Evolutionary conservation across 1,140 invertebrate species (phyloP).

Genomic region (Drosophila gunungcola): DNA sequence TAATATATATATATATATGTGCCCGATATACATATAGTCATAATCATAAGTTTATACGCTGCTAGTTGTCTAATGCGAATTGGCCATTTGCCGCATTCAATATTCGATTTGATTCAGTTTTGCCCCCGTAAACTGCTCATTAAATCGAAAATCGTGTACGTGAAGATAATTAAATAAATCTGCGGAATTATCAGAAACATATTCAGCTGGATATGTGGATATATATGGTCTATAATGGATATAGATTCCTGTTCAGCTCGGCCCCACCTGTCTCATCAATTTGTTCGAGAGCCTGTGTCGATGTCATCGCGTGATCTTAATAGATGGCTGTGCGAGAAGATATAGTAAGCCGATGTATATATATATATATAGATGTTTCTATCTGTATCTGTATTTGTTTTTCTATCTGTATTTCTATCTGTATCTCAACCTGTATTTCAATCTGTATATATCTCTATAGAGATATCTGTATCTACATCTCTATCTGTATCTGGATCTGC

Average conservation of each 20-base stretch:
- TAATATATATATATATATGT: constrained; percentile 17
- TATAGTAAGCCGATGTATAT: constrained; percentile 28
- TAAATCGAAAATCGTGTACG: constrained; percentile 49
- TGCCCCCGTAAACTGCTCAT: constrained; percentile 53
- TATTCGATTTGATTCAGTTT: constrained; percentile 47
- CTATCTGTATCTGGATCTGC: constrained; percentile 30
- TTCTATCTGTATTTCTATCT: background rate
- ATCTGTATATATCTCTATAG: background rate
- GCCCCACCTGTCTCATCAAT: constrained; percentile 51
- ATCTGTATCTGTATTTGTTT: background rate
- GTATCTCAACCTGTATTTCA: too few relatives aligned
- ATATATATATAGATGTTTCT: background rate
- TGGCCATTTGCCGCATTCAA: constrained; percentile 38
- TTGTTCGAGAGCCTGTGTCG: constrained; percentile 35
- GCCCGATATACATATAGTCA: background rate
- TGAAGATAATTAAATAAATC: constrained; percentile 44
- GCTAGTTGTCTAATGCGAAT: constrained; percentile 42
- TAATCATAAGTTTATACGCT: constrained; percentile 18
- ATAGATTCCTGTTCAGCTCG: constrained; percentile 29
- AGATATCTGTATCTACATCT: too few relatives aligned
- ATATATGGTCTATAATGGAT: background rate
- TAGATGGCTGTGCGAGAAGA: constrained; percentile 40
- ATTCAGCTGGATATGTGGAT: background rate
- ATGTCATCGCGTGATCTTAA: constrained; percentile 44
- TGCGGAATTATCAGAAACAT: constrained; percentile 3